phyloP scores from a whole-genome alignment of 2,888 invertebrate species.

The Lepidocyrtoides sp. region DNA sequence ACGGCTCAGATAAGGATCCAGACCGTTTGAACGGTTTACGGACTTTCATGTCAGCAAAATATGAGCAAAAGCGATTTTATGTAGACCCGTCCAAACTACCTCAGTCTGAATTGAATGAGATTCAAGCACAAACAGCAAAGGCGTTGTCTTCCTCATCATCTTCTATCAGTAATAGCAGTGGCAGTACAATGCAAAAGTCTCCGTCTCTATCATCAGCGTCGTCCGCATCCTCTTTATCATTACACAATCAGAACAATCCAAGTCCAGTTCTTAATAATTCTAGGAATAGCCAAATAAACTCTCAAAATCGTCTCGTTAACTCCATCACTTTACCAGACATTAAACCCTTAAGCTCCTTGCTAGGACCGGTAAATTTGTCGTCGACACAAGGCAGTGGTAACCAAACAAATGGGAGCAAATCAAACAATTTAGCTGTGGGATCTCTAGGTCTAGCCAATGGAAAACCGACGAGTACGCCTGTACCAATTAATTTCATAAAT shows the following conservation, averaged over 20 bases:
- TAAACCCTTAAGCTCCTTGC: slow-evolving; percentile 86
- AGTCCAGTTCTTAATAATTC: slow-evolving; percentile 84
- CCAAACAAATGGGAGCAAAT: slow-evolving; percentile 75
- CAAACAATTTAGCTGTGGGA: slow-evolving; percentile 70
- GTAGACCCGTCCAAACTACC: slow-evolving; percentile 84
- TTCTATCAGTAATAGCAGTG: slow-evolving; percentile 70
- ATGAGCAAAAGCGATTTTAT: slow-evolving; percentile 85
- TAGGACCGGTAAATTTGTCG: slow-evolving; percentile 85
- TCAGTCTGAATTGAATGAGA: slow-evolving; percentile 82
- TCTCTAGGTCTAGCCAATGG: slow-evolving; percentile 69
- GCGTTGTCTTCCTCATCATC: slow-evolving; percentile 80
- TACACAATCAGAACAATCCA: slow-evolving; percentile 81
- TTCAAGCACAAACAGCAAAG: slow-evolving; percentile 81
- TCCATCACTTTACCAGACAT: slow-evolving; percentile 86
- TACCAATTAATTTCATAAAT: slow-evolving; percentile 84
- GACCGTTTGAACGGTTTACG: slow-evolving; percentile 81
- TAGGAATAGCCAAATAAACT: slow-evolving; percentile 71
- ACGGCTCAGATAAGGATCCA: slow-evolving; percentile 83
- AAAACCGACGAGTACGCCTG: slow-evolving; percentile 65
- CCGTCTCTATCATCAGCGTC: slow-evolving; percentile 84
- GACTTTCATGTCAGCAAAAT: slow-evolving; percentile 84
- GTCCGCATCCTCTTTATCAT: slow-evolving; percentile 81
- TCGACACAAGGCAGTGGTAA: slow-evolving; percentile 40
- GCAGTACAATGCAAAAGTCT: slow-evolving; percentile 83
- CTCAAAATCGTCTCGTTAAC: slow-evolving; percentile 82